Conservation (phyloP, 2,113 vertebrate species). For the Cynopterus brachyotis region DNA sequence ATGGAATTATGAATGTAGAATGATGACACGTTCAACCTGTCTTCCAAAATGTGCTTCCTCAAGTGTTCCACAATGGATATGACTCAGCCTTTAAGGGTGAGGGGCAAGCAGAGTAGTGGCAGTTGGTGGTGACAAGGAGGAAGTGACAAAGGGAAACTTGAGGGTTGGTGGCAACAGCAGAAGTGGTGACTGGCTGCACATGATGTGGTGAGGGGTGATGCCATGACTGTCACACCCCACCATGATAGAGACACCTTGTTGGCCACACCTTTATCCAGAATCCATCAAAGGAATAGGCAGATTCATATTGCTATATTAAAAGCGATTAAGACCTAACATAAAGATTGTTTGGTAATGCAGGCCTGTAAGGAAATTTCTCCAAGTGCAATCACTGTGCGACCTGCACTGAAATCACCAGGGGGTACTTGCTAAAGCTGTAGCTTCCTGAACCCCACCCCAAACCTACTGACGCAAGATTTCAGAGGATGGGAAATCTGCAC, state of each 20-base stretch:
- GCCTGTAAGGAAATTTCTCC: background rate
- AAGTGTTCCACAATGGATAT: background rate
- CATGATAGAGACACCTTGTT: background rate
- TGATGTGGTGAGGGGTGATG: conserved; percentile 33
- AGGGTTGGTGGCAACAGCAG: conserved; percentile 50
- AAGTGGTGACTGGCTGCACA: conserved; percentile 17
- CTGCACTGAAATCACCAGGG: background rate
- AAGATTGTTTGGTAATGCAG: background rate
- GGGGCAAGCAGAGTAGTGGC: background rate
- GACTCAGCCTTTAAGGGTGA: conserved; percentile 21
- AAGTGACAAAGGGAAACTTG: conserved; percentile 68
- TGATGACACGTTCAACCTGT: background rate
- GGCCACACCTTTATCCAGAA: conserved; percentile 22
- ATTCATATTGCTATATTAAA: background rate
- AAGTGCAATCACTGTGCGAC: background rate
- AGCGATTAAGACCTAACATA: background rate
- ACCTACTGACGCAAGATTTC: background rate
- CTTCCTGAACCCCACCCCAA: background rate
- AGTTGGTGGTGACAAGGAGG: conserved; percentile 48
- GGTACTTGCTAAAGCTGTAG: background rate
- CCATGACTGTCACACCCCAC: background rate
- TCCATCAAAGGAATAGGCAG: background rate
- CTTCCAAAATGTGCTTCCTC: conserved; percentile 23
- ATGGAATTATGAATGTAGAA: background rate
- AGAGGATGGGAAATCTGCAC: background rate